These are phyloP conservation scores for Crotophaga sulcirostris DNA, from an alignment of 2,113 vertebrate genomes.

Conservation along the genomic window DNA sequence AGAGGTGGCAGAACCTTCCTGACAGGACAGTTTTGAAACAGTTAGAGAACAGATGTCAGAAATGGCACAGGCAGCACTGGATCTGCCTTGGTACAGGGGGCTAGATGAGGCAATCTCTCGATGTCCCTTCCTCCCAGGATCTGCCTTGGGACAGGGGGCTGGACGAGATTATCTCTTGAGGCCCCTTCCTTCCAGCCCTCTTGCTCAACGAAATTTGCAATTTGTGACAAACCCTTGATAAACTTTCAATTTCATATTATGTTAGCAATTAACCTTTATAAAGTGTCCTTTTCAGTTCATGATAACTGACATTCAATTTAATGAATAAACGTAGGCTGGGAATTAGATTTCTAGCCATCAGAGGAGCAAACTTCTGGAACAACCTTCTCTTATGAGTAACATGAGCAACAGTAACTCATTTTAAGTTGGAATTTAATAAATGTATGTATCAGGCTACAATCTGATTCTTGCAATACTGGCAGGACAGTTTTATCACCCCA, in stretches of 20 bases:
- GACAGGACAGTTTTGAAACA: not conserved
- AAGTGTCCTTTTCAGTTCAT: not conserved
- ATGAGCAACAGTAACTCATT: not conserved
- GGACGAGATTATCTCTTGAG: not conserved
- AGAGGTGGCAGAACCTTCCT: not conserved
- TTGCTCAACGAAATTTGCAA: not conserved
- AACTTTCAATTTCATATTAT: not conserved
- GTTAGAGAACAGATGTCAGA: not conserved
- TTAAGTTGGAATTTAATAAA: not conserved
- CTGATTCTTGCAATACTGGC: not conserved
- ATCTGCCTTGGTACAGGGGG: not conserved
- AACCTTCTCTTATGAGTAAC: not conserved
- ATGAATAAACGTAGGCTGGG: not conserved
- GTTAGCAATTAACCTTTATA: not conserved
- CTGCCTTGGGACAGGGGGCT: not conserved
- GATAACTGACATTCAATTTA: not conserved
- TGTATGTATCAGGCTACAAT: rapidly evolving
- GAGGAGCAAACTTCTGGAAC: not conserved
- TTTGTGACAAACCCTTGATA: not conserved
- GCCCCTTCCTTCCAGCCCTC: not conserved
- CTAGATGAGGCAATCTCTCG: not conserved
- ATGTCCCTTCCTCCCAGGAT: not conserved
- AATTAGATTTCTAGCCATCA: not conserved
- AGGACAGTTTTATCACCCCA: not conserved
- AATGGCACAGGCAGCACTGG: not conserved